These are phyloP conservation scores for Eulemur rubriventer DNA, from an alignment of 2,797 vertebrate genomes.

Conservation along the genomic window DNA sequence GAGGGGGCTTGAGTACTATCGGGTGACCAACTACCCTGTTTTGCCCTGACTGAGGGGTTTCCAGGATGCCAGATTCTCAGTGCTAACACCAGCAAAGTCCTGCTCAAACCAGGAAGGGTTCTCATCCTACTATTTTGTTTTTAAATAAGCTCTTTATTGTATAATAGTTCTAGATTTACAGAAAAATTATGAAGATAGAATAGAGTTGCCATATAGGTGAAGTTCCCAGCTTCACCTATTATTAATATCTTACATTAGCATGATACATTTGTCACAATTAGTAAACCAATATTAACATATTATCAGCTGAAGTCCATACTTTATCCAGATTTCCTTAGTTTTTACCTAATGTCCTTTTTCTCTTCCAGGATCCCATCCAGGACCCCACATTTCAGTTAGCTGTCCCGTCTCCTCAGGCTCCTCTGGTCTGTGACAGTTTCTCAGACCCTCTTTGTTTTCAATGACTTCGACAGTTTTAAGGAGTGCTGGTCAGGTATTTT, in stretches of 20 bases:
- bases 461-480: not conserved
- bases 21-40: too few relatives aligned
- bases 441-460: not conserved
- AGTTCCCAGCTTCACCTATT: not conserved
- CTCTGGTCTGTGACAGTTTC: too few relatives aligned
- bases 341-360: not conserved
- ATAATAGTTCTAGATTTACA: not conserved
- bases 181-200: not conserved
- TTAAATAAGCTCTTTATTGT: not conserved
- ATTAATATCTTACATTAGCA: not conserved
- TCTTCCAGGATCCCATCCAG: not conserved
- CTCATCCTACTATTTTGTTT: not conserved
- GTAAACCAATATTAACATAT: not conserved
- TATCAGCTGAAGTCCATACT: not conserved
- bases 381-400: not conserved
- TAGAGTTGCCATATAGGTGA: not conserved
- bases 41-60: not conserved
- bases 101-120: not conserved
- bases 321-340: not conserved
- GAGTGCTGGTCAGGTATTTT: not conserved
- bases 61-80: not conserved
- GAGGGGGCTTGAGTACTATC: fast-evolving
- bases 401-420: not conserved
- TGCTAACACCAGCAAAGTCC: not conserved
- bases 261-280: not conserved